Base-by-base conservation (phyloP, 2,797 vertebrate genomes). In the Anabacerthia variegaticeps region DNA sequence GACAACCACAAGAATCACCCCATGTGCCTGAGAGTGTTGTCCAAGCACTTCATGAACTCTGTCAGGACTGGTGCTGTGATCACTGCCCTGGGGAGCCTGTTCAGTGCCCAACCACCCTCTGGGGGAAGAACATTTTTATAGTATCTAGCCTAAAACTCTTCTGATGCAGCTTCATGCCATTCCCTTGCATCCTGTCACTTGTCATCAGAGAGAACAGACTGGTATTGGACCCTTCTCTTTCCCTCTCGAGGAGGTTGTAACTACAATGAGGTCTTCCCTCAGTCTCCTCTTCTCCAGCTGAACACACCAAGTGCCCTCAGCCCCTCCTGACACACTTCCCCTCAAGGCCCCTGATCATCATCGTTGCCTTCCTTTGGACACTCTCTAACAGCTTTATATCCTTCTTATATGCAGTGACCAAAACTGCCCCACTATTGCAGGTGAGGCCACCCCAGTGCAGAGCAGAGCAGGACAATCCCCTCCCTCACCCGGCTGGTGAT, bases 401-500 rank as follows among this genome's bases (percentile, higher is more conserved):
- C 11, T n/a, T n/a, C 21, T 46, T 9, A n/a, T 18, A 44, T 65
- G 20, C 32, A 22, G 15, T 18, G 27, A 5, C 26, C 15, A 6
- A n/a, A 65, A n/a, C 15, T 18, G 41, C 30, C 22, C 21, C 62
- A 65, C 4, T 15, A 24, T 21, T 65, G 2, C 6, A 65, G 62
- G 22, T 44, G 41, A 44, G 10, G 30, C 39, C 0, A 3, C 21
- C 7, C 21, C 62, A n/a, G 28, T 8, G 30, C 15, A 44, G 22
- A 63, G 41, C 30, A 44, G 21, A n/a, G 41, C 3, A 1, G 30
- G 30, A 65, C 41, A 65, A 44, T n/a, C 30, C 41, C 30, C 41
- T n/a, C 41, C 10, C 41, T 23, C 0, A 1, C 15, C 4, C 2
- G 1, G 21, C 30, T 65, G 62, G 4, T 2, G 6, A n/a, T 43